Evolutionary conservation across 2,888 invertebrate species (phyloP).

Genomic region (Calliopum simillimum): DNA sequence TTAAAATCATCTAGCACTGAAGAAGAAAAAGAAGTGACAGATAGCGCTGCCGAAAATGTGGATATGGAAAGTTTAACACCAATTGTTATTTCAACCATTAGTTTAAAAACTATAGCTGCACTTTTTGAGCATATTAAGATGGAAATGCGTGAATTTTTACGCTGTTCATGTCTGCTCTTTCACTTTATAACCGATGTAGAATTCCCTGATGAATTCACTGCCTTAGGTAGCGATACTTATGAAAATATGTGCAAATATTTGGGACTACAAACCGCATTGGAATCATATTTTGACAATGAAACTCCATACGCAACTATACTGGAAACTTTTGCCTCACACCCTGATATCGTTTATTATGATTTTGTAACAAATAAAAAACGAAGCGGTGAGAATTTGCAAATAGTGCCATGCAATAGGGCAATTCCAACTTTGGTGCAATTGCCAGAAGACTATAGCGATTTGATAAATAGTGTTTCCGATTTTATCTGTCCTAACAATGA

Average conservation of each 20-base stretch:
- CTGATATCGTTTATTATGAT: slow-evolving; percentile 66
- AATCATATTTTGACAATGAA: slow-evolving; percentile 64
- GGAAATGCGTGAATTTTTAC: slow-evolving; percentile 81
- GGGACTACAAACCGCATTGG: slow-evolving; percentile 77
- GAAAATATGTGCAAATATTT: slow-evolving; percentile 89
- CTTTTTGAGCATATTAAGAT: slow-evolving; percentile 69
- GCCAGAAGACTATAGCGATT: slow-evolving; percentile 94
- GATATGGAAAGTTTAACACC: slow-evolving; percentile 23
- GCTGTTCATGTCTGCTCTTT: slow-evolving; percentile 91
- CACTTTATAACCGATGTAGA: slow-evolving; percentile 91
- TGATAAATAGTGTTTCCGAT: slow-evolving; percentile 93
- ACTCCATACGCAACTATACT: slow-evolving; percentile 73
- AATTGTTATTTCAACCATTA: slow-evolving; percentile 40
- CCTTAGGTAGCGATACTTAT: slow-evolving; percentile 81
- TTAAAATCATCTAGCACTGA: slow-evolving; percentile 18
- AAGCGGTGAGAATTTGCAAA: slow-evolving; percentile 47
- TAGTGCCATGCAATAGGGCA: slow-evolving; percentile 71
- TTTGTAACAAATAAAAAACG: slow-evolving; percentile 54
- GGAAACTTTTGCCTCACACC: slow-evolving; percentile 69
- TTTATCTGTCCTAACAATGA: slow-evolving; percentile 95
- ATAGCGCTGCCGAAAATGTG: background rate
- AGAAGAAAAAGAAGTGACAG: slow-evolving; percentile 9
- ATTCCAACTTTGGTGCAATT: slow-evolving; percentile 81
- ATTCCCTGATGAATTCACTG: slow-evolving; percentile 78
- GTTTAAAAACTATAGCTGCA: slow-evolving; percentile 48